Conservation (phyloP, 2,888 invertebrate species). For the Phymatocera aterrima region DNA sequence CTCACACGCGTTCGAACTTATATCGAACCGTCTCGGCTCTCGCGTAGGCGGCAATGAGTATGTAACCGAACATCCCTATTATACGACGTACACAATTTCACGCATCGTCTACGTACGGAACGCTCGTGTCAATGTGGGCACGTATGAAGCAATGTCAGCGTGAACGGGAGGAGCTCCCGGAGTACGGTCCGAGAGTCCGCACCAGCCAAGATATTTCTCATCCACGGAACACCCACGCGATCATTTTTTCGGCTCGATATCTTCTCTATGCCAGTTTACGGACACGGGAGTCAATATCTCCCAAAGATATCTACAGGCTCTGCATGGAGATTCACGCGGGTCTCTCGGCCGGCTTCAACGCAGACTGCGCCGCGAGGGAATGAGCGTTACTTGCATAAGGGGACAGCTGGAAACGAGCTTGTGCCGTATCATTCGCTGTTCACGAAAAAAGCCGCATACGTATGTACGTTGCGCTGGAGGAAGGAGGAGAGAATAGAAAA, state of each 20-base stretch:
- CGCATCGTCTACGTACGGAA: neutral
- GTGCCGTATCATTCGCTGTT: too few species aligned
- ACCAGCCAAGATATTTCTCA: neutral
- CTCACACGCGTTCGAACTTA: neutral
- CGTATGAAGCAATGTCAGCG: too few species aligned
- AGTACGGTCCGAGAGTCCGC: too few species aligned
- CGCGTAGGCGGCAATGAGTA: conserved; percentile 22
- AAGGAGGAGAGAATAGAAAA: too few species aligned
- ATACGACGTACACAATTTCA: neutral
- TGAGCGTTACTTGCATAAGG: neutral
- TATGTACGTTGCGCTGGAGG: too few species aligned
- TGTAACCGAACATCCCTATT: neutral
- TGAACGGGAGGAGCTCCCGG: too few species aligned
- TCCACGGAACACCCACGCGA: conserved; percentile 1
- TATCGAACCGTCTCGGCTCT: neutral
- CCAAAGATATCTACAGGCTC: neutral
- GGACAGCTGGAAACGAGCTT: neutral
- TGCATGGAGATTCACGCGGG: too few species aligned
- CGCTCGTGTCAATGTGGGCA: too few species aligned
- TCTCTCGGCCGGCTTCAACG: too few species aligned
- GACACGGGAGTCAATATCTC: too few species aligned
- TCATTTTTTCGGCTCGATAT: conserved; percentile 10
- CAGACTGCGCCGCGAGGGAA: too few species aligned
- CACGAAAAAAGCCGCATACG: too few species aligned
- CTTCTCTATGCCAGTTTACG: neutral